Evolutionary conservation across 2,888 invertebrate species (phyloP), one percentile per base, ranked within the genome.

Genomic region (Ischnus inquisitorius): DNA sequence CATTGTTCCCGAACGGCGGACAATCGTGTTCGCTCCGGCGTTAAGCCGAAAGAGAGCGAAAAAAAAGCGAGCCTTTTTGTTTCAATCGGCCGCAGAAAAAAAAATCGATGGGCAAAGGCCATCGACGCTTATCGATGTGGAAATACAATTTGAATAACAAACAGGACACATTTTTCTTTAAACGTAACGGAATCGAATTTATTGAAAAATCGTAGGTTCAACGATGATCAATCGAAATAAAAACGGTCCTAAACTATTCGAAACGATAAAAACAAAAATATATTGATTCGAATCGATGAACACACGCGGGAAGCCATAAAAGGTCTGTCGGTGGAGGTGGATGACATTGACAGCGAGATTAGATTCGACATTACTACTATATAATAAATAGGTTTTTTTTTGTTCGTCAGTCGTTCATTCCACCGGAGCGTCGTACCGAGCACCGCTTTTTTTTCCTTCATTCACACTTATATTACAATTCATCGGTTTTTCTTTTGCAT

Each of bases 151-250:
- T 54, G 8, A 54, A 19, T 22, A 6, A 54, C 22, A 54, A 54
- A 22, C 34, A 72, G 2, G 2, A 48, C 16, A n/a, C 54, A 57
- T 25, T 46, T 25, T 60, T 39, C 62, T 67, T 51, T 64, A 41
- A 77, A 68, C 77, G 54, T 76, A 79, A 83, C 83, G 71, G 57
- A 76, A 79, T 71, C 54, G 64, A 65, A 81, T 84, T 81, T 84
- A 84, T 84, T 81, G 14, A 39, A 76, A 64, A 62, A 77, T 78
- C 74, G 84, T 74, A 80, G 77, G 77, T 28, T 81, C 80, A 72
- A 77, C 71, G 80, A 46, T 46, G 57, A 19, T 65, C 60, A 54
- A 64, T 25, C 25, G 34, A 28, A 57, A 54, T 6, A 39, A 16
- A 34, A 68, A 78, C 34, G 60, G n/a, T 10, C 60, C 60, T 54